These are phyloP conservation scores for Sarcophilus harrisii DNA, from an alignment of 2,797 vertebrate species.

Conservation along the genomic window DNA sequence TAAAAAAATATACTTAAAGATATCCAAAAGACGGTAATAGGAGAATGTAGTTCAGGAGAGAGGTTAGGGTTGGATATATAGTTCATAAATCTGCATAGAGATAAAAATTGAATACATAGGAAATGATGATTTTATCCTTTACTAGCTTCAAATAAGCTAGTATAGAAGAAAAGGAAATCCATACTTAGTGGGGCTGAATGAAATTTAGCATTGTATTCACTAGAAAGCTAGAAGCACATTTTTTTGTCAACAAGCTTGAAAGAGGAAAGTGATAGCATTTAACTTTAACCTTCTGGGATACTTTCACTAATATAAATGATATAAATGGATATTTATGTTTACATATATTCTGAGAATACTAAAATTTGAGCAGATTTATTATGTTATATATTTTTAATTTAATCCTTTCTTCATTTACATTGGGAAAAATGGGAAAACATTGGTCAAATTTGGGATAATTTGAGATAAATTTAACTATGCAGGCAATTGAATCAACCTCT, in stretches of 20 bases:
- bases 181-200: background rate
- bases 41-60: background rate
- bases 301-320: background rate
- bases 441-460: background rate
- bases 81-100: background rate
- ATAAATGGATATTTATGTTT: background rate
- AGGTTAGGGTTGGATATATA: background rate
- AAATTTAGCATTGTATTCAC: too few species aligned
- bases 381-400: background rate
- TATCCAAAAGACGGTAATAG: background rate
- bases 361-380: background rate
- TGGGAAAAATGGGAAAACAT: background rate
- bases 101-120: background rate
- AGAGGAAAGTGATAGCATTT: background rate
- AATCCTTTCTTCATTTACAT: background rate
- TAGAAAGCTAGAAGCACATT: too few species aligned
- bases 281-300: background rate
- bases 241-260: background rate
- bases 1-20: background rate
- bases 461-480: background rate
- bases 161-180: background rate
- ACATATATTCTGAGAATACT: background rate
- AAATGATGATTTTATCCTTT: background rate
- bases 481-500: background rate
- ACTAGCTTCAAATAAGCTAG: background rate